Evolutionary conservation across 2,888 invertebrate species (phyloP), one percentile per base, ranked within the genome.

Genomic region (Tortrix viridana): DNA sequence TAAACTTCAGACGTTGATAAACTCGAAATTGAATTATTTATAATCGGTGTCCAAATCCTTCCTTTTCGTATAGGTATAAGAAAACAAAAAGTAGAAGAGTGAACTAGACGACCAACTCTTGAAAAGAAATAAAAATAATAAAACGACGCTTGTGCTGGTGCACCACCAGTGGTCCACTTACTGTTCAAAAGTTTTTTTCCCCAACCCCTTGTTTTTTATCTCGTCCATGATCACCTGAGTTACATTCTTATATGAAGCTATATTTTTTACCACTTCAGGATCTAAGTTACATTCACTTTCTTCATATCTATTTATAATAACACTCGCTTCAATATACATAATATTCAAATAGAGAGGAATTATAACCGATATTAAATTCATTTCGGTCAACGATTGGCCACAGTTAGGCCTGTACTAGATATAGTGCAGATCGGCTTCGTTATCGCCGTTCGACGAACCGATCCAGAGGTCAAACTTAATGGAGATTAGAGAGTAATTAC

Each of bases 161-260:
- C 1, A 32, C 12, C 26, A 5, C 4, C 26, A 26, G 7, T 1
- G 23, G 20, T 46, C 26, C 12, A 75, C 82, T 81, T 71, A 89
- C 89, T 83, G 88, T 5, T 86, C 71, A 79, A 92, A 94, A n/a
- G 94, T 93, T 48, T 79, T 79, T 1, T 85, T 84, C 71, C 93
- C 92, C 60, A 87, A 89, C 1, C 79, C 74, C 9, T 93, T 93
- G 47, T 76, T 72, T 1, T 79, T 74, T 12, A 93, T 84, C 58
- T 86, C 82, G 6, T 88, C 72, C 62, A 93, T 83, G 60, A 95
- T 94, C 58, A 66, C 71, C 43, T 88, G 74, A 0, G 93, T 92
- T 6, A 87, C 73, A 60, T 86, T 81, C 70, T 87, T 78, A 72
- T 94, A 94, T 2, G 92, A 85, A 16, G 86, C 82, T 68, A 95